Percentiles rank a stretch among this genome's conserved stretches.
phyloP scores from a whole-genome alignment of 1,140 invertebrate species.

The Apis florea region DNA sequence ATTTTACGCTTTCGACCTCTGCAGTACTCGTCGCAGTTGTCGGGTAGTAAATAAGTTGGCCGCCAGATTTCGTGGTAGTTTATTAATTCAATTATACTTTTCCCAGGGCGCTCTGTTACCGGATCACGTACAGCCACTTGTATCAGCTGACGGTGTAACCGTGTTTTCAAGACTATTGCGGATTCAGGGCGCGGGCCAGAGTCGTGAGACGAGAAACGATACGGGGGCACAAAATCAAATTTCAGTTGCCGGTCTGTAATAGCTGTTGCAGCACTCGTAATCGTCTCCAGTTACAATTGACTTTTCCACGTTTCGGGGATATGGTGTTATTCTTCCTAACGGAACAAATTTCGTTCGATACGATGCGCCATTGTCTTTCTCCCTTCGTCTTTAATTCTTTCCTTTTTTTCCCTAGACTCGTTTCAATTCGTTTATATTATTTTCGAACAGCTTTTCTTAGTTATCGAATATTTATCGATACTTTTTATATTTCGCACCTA shows the following conservation, averaged over 20 bases:
- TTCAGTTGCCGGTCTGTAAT: slow-evolving; percentile 22
- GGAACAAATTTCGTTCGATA: background rate
- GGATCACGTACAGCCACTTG: slow-evolving; percentile 46
- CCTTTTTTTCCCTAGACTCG: no score
- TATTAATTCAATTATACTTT: slow-evolving; percentile 53
- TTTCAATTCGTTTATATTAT: background rate
- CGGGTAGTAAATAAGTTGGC: slow-evolving; percentile 18
- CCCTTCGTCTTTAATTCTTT: background rate
- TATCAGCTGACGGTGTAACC: slow-evolving; percentile 47
- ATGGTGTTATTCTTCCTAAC: background rate
- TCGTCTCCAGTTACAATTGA: slow-evolving; percentile 4
- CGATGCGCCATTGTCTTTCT: background rate
- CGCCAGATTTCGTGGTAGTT: slow-evolving; percentile 35
- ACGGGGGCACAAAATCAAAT: slow-evolving; percentile 39
- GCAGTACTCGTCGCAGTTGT: slow-evolving; percentile 8
- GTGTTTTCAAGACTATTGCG: slow-evolving; percentile 31
- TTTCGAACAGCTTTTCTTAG: background rate
- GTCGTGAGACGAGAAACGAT: slow-evolving; percentile 32
- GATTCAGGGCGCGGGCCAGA: slow-evolving; percentile 34
- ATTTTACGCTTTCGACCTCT: background rate
- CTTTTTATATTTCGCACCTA: background rate
- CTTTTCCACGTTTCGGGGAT: background rate
- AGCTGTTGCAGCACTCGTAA: slow-evolving; percentile 19
- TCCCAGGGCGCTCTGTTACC: slow-evolving; percentile 8
- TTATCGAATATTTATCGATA: no score